phyloP scores from a whole-genome alignment of 2,113 vertebrate genomes.

The Maccullochella peelii region DNA sequence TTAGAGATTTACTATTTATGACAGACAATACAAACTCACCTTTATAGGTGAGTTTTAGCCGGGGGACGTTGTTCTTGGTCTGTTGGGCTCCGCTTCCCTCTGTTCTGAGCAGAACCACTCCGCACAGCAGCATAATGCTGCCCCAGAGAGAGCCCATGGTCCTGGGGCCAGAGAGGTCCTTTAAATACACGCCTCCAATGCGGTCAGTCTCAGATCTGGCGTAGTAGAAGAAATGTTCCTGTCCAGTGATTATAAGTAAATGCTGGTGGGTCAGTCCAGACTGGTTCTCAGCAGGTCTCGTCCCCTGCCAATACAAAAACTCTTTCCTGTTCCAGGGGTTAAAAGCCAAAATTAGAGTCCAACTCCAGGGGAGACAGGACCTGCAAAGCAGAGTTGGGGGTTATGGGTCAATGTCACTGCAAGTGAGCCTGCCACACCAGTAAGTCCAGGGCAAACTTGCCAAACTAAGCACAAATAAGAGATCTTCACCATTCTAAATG shows the following conservation, averaged over 20 bases:
- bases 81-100: conserved; percentile 86
- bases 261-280: conserved; percentile 73
- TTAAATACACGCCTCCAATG: conserved; percentile 62
- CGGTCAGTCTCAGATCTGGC: conserved; percentile 30
- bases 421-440: conserved; percentile 60
- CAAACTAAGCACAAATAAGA: conserved; percentile 34
- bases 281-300: conserved; percentile 68
- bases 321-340: conserved; percentile 64
- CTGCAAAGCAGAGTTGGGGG: conserved; percentile 85
- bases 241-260: conserved; percentile 46
- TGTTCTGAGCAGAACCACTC: conserved; percentile 81
- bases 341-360: conserved; percentile 73
- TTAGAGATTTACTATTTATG: not conserved
- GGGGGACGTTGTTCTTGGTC: conserved; percentile 91
- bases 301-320: conserved; percentile 81
- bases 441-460: conserved; percentile 44
- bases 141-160: conserved; percentile 91
- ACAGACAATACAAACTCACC: conserved; percentile 84
- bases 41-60: conserved; percentile 96
- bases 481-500: conserved; percentile 22
- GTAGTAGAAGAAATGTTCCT: conserved; percentile 35
- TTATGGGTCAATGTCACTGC: conserved; percentile 83
- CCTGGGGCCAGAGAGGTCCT: conserved; percentile 58
- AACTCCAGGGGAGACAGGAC: conserved; percentile 71
- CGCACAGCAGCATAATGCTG: conserved; percentile 88